A percentile compares a stretch with the other conserved stretches of the same genome.
Evolutionary conservation across 2,113 vertebrate species (phyloP).

Genomic region (Lutjanus erythropterus): DNA sequence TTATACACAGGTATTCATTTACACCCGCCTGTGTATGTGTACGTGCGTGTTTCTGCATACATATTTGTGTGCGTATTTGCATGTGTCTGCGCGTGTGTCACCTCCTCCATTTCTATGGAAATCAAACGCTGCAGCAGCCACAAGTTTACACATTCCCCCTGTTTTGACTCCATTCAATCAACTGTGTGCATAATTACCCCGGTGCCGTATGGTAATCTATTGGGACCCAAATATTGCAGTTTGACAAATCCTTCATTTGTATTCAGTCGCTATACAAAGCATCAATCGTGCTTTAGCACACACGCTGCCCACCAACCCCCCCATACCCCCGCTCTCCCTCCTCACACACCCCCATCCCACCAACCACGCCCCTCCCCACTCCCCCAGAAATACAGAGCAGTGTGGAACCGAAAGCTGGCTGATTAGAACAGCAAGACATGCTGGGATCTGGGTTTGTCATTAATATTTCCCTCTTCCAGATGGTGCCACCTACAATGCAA

Average conservation of each 20-base stretch:
- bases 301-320: constrained; percentile 67
- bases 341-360: constrained; percentile 16
- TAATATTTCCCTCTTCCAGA: constrained; percentile 85
- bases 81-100: constrained; percentile 56
- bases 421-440: constrained; percentile 83
- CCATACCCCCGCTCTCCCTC: constrained; percentile 13
- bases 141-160: constrained; percentile 84
- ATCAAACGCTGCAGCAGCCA: constrained; percentile 80
- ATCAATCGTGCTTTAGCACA: constrained; percentile 84
- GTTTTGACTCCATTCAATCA: constrained; percentile 87
- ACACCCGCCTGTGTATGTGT: constrained; percentile 12
- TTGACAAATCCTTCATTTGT: constrained; percentile 89
- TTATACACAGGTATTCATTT: constrained; percentile 35
- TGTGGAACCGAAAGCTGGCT: constrained; percentile 75
- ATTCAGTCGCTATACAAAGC: constrained; percentile 86
- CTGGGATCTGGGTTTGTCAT: constrained; percentile 83
- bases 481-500: constrained; percentile 79
- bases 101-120: constrained; percentile 82
- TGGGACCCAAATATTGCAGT: constrained; percentile 87
- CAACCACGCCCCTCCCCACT: constrained; percentile 63
- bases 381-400: constrained; percentile 78
- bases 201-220: constrained; percentile 85
- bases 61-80: constrained; percentile 53
- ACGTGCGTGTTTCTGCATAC: constrained; percentile 25
- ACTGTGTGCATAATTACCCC: constrained; percentile 87